A percentile compares a stretch with the other conserved stretches of the same genome.
Conservation (phyloP, 1,140 invertebrate genomes). For the Drosophila sucinea region DNA sequence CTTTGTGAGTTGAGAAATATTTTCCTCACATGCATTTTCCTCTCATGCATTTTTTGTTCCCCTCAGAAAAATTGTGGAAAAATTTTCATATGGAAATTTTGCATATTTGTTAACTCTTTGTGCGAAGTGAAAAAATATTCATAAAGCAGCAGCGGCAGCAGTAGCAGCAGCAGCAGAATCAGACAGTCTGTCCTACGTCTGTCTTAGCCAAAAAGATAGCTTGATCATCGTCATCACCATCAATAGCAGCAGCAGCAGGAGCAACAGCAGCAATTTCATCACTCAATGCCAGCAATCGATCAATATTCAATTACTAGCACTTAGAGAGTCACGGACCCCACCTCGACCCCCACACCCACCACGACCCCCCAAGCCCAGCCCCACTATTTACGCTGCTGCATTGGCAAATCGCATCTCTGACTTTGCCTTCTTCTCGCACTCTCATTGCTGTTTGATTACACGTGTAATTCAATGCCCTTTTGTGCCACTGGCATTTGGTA, state of each 20-base stretch:
- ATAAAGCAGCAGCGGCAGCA: slow-evolving; percentile 3
- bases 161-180: background rate
- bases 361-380: too few species aligned
- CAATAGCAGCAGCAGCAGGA: slow-evolving; percentile 27
- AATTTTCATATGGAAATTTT: slow-evolving; percentile 65
- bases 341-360: background rate
- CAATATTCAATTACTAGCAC: slow-evolving; percentile 52
- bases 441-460: slow-evolving; percentile 59
- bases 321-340: background rate
- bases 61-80: slow-evolving; percentile 55
- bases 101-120: slow-evolving; percentile 25
- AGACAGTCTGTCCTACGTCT: background rate
- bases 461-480: slow-evolving; percentile 58
- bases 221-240: slow-evolving; percentile 51
- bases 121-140: slow-evolving; percentile 15
- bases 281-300: slow-evolving; percentile 42
- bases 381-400: slow-evolving; percentile 22
- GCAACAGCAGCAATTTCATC: slow-evolving; percentile 16
- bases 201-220: slow-evolving; percentile 14
- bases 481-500: slow-evolving; percentile 7
- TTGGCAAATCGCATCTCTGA: slow-evolving; percentile 51
- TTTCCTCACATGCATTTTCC: slow-evolving; percentile 31
- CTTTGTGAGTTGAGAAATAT: slow-evolving; percentile 66
- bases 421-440: slow-evolving; percentile 27
- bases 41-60: slow-evolving; percentile 1